Evolutionary conservation across 2,888 invertebrate genomes (phyloP), one percentile per base, ranked within the genome.

Genomic region (Seladonia tumulorum): DNA sequence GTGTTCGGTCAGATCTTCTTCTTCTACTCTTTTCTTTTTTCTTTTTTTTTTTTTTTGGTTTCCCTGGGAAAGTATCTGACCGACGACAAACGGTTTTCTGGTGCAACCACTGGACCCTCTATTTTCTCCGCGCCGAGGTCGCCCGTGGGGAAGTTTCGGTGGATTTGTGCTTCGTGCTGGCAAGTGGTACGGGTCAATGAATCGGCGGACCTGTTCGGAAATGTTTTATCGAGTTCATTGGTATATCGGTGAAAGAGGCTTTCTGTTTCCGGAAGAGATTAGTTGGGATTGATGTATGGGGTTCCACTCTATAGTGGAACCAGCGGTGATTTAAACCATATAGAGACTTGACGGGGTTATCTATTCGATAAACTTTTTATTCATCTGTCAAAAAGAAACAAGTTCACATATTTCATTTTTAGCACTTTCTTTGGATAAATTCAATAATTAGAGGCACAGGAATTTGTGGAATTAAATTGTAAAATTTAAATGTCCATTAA

Each of bases 151-250:
- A 39, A 39, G 22, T 68, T 39, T n/a, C 35, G 39, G 18, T 22
- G 68, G 18, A 68, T 22, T 68, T 39, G 35, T 68, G 68, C 22
- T 68, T 22, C 22, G 35, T 18, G 18, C 35, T 68, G 68, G 35
- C 75, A 60, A 53, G 73, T 57, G 49, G 75, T 60, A 25, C 39
- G n/a, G 35, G 73, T 75, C 75, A 57, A 75, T 60, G 53, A 68
- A 68, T 63, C 63, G 63, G 63, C 5, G 18, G 7, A 29, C 29
- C 63, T 29, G 1, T 35, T 63, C 63, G 63, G 63, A 63, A 63
- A 63, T 63, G 63, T 63, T 63, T 63, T 25, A 63, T 63, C 63
- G 29, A 63, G 25, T 63, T 63, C 63, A 63, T 35, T 35, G 63
- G 29, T 63, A 29, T 5, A 29, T 25, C n/a, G 29, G 63, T 16